Conservation (phyloP, 2,797 vertebrate species). For the Sebastes diaconus region DNA sequence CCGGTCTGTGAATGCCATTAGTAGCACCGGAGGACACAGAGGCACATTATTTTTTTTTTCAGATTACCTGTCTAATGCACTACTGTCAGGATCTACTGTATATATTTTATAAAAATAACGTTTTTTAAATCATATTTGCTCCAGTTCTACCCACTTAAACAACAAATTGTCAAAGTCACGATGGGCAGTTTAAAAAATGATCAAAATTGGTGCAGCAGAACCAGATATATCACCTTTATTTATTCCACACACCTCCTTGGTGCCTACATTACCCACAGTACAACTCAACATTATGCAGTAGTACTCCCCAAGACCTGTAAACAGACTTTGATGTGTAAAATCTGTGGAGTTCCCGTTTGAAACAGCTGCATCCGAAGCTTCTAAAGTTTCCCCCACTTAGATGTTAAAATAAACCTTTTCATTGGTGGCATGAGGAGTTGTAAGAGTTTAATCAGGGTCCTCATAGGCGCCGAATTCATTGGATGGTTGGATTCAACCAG, state of each 20-base stretch:
- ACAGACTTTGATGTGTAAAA: background rate
- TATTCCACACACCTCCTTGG: background rate
- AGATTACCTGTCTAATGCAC: too few species aligned
- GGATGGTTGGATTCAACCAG: background rate
- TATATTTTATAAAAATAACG: too few species aligned
- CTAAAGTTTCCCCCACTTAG: background rate
- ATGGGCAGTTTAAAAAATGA: background rate
- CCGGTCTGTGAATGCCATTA: too few species aligned
- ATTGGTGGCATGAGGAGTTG: background rate
- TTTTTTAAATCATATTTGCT: too few species aligned
- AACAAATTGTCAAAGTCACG: background rate
- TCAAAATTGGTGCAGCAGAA: background rate
- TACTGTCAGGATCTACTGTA: too few species aligned
- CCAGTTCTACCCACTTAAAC: background rate
- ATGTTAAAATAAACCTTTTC: constrained; percentile 1
- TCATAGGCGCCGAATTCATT: background rate
- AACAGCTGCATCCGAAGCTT: background rate
- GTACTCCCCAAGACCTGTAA: background rate
- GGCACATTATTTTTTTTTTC: too few species aligned
- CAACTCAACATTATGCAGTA: background rate
- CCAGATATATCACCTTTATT: background rate
- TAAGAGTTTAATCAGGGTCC: background rate
- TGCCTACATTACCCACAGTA: background rate
- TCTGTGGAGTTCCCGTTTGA: background rate
- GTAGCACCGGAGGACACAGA: too few species aligned